Evolutionary conservation across 2,113 vertebrate genomes (phyloP).

Genomic region (Chlorodrepanis virens): DNA sequence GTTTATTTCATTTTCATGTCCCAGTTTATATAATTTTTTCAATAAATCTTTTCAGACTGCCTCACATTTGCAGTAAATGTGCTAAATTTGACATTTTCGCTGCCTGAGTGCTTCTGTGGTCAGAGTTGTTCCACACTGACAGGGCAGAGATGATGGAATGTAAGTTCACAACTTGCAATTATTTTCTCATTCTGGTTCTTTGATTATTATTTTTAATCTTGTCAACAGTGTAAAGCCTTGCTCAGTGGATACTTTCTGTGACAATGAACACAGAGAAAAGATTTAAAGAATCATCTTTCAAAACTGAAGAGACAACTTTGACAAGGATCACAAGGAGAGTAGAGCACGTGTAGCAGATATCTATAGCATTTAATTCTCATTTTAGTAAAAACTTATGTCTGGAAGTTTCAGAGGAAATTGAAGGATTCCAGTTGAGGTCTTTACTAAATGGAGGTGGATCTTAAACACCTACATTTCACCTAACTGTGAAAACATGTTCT

Average conservation of each 20-base stretch:
- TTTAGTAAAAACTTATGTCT: background rate
- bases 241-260: background rate
- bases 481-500: background rate
- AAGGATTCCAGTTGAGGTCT: background rate
- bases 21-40: background rate
- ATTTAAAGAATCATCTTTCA: background rate
- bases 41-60: background rate
- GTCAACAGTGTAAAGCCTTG: background rate
- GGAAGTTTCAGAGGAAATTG: background rate
- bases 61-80: background rate
- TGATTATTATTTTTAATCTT: background rate
- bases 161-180: background rate
- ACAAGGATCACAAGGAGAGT: background rate
- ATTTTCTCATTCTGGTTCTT: background rate
- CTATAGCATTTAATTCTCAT: background rate
- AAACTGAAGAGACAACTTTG: background rate
- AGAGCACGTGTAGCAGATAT: rapidly evolving
- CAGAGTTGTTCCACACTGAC: background rate
- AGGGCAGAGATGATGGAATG: background rate
- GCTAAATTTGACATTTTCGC: background rate
- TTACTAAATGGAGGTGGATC: rapidly evolving
- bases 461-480: background rate
- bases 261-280: background rate
- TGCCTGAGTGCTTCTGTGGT: background rate
- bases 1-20: background rate